A percentile compares a stretch with the other conserved stretches of the same genome.
Conservation (phyloP, 2,797 vertebrate genomes). For the Okamejei kenojei region DNA sequence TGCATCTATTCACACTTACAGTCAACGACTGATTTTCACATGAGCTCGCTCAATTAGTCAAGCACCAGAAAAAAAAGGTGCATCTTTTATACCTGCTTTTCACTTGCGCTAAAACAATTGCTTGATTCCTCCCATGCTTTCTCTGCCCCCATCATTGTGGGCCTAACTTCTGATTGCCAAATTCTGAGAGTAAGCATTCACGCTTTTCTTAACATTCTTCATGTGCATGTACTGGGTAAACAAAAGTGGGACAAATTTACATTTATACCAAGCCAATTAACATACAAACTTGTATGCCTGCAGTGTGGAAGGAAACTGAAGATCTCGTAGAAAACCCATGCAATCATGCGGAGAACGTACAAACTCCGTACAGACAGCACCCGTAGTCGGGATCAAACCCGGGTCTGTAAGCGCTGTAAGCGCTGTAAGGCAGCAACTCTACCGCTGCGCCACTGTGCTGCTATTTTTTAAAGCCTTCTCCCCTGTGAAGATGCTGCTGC, state of each 20-base stretch:
- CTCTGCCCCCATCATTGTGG: neutral
- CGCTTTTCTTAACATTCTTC: neutral
- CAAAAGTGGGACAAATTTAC: neutral
- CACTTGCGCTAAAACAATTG: neutral
- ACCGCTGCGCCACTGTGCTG: no score
- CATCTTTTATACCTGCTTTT: neutral
- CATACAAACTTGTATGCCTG: no score
- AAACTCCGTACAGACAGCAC: no score
- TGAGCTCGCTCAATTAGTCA: neutral
- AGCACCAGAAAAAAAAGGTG: neutral
- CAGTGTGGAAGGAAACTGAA: no score
- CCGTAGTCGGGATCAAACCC: no score
- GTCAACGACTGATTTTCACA: neutral
- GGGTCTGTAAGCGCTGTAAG: no score
- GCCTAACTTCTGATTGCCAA: neutral
- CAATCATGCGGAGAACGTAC: no score
- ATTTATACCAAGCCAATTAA: no score
- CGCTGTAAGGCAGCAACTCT: no score
- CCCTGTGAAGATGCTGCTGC: neutral
- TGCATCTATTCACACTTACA: neutral
- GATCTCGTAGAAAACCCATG: no score
- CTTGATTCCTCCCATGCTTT: neutral
- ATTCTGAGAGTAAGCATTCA: neutral
- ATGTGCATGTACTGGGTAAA: neutral
- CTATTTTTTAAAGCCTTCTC: neutral